A percentile compares a stretch with the other conserved stretches of the same genome.
phyloP scores from a whole-genome alignment of 2,888 invertebrate genomes.

The Agrochola macilenta region DNA sequence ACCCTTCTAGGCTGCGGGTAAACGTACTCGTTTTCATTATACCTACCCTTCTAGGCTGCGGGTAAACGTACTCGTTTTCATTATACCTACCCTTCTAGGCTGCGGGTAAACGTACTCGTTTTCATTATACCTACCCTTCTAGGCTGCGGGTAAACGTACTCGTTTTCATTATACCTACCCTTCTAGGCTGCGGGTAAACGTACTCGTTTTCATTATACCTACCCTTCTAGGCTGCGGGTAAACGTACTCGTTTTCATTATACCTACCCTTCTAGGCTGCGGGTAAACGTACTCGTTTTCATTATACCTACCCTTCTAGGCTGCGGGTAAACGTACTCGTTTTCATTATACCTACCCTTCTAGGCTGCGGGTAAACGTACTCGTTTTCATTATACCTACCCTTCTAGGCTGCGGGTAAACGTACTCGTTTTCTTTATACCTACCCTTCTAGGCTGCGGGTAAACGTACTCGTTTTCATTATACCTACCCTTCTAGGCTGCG shows the following conservation, averaged over 20 bases:
- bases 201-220: conserved; percentile 82
- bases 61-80: conserved; percentile 82
- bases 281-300: conserved; percentile 82
- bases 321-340: conserved; percentile 82
- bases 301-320: conserved; percentile 73
- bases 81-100: conserved; percentile 73
- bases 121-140: no score
- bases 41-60: conserved; percentile 74
- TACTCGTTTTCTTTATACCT: conserved; percentile 82
- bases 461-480: conserved; percentile 81
- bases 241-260: conserved; percentile 81
- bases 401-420: conserved; percentile 78
- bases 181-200: conserved; percentile 78
- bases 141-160: conserved; percentile 79
- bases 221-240: conserved; percentile 78
- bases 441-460: conserved; percentile 78
- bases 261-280: conserved; percentile 74
- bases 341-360: no score
- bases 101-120: conserved; percentile 82
- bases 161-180: no score
- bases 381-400: no score
- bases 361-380: conserved; percentile 79
- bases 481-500: conserved; percentile 74
- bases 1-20: conserved; percentile 78
- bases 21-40: conserved; percentile 81